Evolutionary conservation across 2,797 vertebrate species (phyloP).

Genomic region (Poecilia wingei): DNA sequence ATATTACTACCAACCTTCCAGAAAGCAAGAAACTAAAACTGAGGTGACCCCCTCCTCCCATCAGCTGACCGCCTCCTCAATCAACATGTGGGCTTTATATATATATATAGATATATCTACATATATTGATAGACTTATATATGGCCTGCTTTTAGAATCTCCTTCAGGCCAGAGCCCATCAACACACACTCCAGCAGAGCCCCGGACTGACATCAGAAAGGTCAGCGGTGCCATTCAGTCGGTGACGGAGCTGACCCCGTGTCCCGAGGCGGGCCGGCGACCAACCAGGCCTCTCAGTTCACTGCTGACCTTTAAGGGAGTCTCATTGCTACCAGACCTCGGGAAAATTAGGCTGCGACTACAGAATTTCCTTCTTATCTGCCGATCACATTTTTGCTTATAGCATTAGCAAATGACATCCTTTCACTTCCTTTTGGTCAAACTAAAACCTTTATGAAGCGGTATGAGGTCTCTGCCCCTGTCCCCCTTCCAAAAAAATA

Average conservation of each 20-base stretch:
- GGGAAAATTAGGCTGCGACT: conserved; percentile 17
- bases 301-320: conserved; percentile 59
- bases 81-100: conserved; percentile 80
- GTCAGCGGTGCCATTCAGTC: conserved; percentile 60
- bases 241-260: conserved; percentile 51
- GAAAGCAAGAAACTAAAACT: conserved; percentile 36
- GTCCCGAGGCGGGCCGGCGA: conserved; percentile 57
- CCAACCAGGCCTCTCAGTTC: conserved; percentile 19
- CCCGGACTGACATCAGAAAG: conserved; percentile 62
- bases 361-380: conserved; percentile 5
- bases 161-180: conserved; percentile 53
- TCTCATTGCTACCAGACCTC: conserved; percentile 56
- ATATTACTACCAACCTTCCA: conserved; percentile 27
- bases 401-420: background rate
- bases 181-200: conserved; percentile 27
- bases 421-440: background rate
- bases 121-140: conserved; percentile 38
- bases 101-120: conserved; percentile 17
- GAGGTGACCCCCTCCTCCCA: conserved; percentile 34
- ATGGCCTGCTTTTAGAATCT: conserved; percentile 65
- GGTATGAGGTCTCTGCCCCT: background rate
- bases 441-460: background rate
- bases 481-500: background rate
- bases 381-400: conserved; percentile 9
- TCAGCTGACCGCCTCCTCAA: conserved; percentile 7